Evolutionary conservation across 1,140 invertebrate genomes (phyloP).

Genomic region (Chironomus striatipennis): DNA sequence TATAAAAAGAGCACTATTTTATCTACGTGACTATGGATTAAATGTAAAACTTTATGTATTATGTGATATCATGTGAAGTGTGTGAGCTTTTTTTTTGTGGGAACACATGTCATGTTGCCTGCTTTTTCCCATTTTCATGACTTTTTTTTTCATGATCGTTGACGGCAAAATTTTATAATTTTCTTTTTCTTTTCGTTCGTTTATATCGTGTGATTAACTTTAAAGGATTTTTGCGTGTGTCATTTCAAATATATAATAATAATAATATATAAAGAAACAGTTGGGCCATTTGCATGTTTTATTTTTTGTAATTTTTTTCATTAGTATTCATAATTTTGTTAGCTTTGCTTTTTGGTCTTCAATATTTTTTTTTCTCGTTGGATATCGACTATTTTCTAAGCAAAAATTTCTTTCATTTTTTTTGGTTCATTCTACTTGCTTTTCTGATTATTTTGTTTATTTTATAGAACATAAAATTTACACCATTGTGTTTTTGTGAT

Average conservation of each 20-base stretch:
- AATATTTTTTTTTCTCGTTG: not conserved
- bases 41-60: no score
- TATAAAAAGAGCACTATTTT: no score
- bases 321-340: not conserved
- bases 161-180: not conserved
- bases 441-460: not conserved
- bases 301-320: not conserved
- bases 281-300: not conserved
- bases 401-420: constrained; percentile 1
- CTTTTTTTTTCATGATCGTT: not conserved
- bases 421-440: not conserved
- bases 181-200: not conserved
- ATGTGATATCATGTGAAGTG: no score
- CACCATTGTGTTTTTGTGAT: constrained; percentile 23
- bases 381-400: constrained; percentile 18
- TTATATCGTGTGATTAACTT: not conserved
- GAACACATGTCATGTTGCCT: not conserved
- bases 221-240: not conserved
- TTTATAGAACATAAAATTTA: constrained; percentile 17
- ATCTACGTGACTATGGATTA: no score
- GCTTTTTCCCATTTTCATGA: not conserved
- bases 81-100: no score
- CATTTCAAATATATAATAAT: not conserved
- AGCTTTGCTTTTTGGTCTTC: not conserved
- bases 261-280: not conserved